Base-by-base conservation (phyloP, 2,113 vertebrate species). In the Tyrannus savana region DNA sequence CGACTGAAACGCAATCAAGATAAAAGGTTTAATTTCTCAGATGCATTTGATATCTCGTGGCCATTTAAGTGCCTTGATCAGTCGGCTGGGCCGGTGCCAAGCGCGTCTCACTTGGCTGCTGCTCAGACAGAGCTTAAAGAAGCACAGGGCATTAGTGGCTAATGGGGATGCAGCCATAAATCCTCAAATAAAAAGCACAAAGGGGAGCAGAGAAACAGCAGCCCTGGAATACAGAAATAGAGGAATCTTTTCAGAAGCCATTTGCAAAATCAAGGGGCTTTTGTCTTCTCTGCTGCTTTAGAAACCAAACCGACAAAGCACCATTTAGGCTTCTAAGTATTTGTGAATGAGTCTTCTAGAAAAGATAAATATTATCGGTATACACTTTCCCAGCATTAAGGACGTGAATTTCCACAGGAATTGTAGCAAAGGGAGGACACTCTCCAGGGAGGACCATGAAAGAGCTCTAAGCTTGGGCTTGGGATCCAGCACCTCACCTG, bases 1-100 rank as follows among this genome's bases (percentile, higher is more conserved):
- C 27, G 35, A 2, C 89, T 52, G 71, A 46, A 75, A 42, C 1
- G 24, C 87, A 39, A 82, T 84, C 73, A 59, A 24, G 86, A 84
- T 33, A 63, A 89, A 84, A 93, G 91, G 60, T 63, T 93, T 91
- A 78, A 78, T 87, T 89, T 95, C 84, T 91, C 56, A 50, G 71
- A 19, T 6, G 52, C 49, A 0, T 75, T 86, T 71, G 92, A 59
- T 71, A 81, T 19, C 87, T 71, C 33, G 22, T 12, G 60, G 73
- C 77, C 77, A 13, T 59, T 71, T 14, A 41, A 84, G 81, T 22
- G 47, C 74, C 76, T 35, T 8, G 81, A 63, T 93, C 66, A 39
- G 53, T 1, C 35, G n/a, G 58, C 87, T 94, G 87, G 74, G n/a
- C 31, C 2, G 7, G 25, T 81, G 87, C 93, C 90, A 89, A 69